These are phyloP conservation scores for Pygoscelis adeliae DNA, from an alignment of 2,113 vertebrate genomes.

Conservation along the genomic window DNA sequence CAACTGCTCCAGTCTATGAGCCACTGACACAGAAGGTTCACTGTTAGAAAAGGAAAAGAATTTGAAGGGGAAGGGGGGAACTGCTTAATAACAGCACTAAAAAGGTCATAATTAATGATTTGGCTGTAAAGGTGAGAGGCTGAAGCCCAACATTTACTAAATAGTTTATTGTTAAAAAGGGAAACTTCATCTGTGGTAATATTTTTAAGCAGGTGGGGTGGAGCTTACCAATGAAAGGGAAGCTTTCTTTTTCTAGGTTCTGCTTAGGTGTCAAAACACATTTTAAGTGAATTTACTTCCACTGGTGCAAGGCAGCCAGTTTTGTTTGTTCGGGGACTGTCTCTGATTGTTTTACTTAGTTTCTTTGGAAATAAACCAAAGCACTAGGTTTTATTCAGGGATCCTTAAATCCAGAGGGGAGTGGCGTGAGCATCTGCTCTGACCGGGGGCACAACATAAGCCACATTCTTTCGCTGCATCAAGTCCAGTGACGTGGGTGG, in stretches of 20 bases:
- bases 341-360: not conserved
- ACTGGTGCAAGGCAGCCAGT: not conserved
- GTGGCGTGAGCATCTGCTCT: not conserved
- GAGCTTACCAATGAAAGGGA: constrained; percentile 6
- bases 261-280: not conserved
- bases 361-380: constrained; percentile 24
- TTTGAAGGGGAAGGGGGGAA: not conserved
- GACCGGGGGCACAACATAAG: not conserved
- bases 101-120: constrained; percentile 48
- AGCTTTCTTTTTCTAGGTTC: constrained; percentile 35
- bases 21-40: not conserved
- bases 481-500: not conserved
- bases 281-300: not conserved
- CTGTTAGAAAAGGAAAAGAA: constrained; percentile 29
- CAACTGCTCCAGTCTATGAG: not conserved
- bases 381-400: not conserved
- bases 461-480: not conserved
- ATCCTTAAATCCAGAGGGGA: not conserved
- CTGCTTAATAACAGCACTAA: constrained; percentile 1
- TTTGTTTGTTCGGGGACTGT: not conserved
- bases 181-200: not conserved
- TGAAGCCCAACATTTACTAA: constrained; percentile 19
- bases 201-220: not conserved
- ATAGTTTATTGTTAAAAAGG: constrained; percentile 47
- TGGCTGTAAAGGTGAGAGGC: constrained; percentile 2